Conservation (phyloP, 2,888 invertebrate genomes). For the Eupithecia inturbata region DNA sequence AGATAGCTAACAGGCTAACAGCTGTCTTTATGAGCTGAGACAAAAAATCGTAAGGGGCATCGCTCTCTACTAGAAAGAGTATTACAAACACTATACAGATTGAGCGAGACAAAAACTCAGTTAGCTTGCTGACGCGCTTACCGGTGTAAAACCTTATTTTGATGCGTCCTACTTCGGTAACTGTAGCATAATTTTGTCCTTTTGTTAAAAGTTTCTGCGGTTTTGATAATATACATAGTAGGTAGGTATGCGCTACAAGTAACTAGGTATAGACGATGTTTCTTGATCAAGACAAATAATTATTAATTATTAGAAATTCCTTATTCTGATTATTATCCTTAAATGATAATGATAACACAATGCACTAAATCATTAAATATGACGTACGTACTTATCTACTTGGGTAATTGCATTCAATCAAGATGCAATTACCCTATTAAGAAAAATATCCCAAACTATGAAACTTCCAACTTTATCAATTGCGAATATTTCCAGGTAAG, state of each 20-base stretch:
- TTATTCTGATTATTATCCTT: background rate
- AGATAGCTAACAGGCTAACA: background rate
- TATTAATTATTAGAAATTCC: background rate
- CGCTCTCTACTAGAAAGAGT: background rate
- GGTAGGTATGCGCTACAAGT: background rate
- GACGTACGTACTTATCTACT: background rate
- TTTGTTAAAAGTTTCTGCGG: background rate
- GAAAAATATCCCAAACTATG: background rate
- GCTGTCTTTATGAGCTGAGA: background rate
- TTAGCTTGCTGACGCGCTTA: background rate
- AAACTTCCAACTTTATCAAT: background rate
- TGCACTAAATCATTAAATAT: background rate
- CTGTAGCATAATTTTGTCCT: constrained; percentile 13
- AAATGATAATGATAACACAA: background rate
- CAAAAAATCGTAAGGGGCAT: background rate
- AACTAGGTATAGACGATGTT: background rate
- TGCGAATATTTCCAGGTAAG: background rate
- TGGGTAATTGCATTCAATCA: constrained; percentile 1
- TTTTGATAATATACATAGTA: background rate
- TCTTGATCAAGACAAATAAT: background rate
- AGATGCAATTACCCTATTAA: no score
- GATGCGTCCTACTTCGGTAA: constrained; percentile 18
- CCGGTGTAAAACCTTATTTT: background rate
- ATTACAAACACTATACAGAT: no score
- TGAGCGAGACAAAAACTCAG: background rate